Base-by-base conservation (phyloP, 2,797 vertebrate genomes). In the Sciurus carolinensis region DNA sequence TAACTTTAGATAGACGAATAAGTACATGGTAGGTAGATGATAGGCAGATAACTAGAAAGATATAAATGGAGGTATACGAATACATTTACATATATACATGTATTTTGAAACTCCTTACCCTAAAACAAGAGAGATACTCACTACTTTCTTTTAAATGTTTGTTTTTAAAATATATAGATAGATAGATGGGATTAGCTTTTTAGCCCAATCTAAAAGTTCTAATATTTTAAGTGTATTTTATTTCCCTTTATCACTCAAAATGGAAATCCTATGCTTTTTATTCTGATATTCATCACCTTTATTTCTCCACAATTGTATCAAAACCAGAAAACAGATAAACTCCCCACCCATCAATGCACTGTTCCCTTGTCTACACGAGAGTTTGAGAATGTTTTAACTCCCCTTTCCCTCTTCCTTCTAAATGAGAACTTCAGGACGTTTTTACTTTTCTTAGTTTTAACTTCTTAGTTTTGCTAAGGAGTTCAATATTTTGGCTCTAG, bases 401-500 rank as follows among this genome's bases (percentile, higher is more conserved):
- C 9, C 69, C 26, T 13, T 92, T 64, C 67, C 15, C 47, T 82
- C 20, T 8, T 28, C 17, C 47, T 95, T 54, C 57, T 67, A 95
- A n/a, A 62, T 73, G 54, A 93, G 18, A 59, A 28, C 39, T 28
- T 39, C 59, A 86, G 30, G 7, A 47, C 73, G 10, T 33, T 77
- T 93, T 92, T 80, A 47, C 33, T 93, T 94, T 13, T 10, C 72
- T 33, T 18, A 36, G 10, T 95, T 90, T 76, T 39, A 92, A 44
- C 20, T 88, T 47, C 54, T 93, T 22, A 2, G 5, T 88, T 97
- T 91, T 92, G 69, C 77, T 96, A 47, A 94, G n/a, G 24, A 67
- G 14, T 84, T 94, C 39, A 94, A 24, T 91, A 83, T 30, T 85
- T 92, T 62, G 59, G 4, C 87, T 96, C 72, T 66, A 92, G 57